Percentiles rank a stretch among this genome's conserved stretches.
Evolutionary conservation across 2,888 invertebrate genomes (phyloP).

Genomic region (Augiades crinisus): DNA sequence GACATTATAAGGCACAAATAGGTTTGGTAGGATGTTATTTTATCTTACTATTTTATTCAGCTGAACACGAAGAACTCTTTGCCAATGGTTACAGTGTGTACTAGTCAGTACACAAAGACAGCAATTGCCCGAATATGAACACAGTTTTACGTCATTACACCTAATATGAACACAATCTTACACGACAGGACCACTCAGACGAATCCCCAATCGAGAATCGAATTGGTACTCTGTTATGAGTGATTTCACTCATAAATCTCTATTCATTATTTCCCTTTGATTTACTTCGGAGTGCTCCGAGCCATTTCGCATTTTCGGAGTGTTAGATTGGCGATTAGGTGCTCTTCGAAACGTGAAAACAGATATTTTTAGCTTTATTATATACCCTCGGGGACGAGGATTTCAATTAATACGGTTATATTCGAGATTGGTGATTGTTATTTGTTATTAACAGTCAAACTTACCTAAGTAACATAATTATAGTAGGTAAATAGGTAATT

Average conservation of each 20-base stretch:
- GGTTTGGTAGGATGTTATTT: too few species aligned
- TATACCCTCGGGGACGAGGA: too few species aligned
- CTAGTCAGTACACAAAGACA: too few species aligned
- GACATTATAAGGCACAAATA: too few species aligned
- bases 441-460: too few species aligned
- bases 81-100: too few species aligned
- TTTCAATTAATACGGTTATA: too few species aligned
- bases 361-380: constrained; percentile 1
- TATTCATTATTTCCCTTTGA: constrained; percentile 36
- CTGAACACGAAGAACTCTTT: too few species aligned
- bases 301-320: constrained; percentile 7
- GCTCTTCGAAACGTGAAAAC: constrained; percentile 1
- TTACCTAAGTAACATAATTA: too few species aligned
- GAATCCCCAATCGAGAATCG: constrained; percentile 29
- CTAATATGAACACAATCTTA: background rate
- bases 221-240: constrained; percentile 30
- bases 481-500: too few species aligned
- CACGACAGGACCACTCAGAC: constrained; percentile 6
- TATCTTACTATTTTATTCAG: too few species aligned
- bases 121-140: background rate
- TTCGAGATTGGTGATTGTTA: too few species aligned
- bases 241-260: constrained; percentile 35
- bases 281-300: constrained; percentile 28
- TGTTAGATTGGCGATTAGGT: background rate
- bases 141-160: background rate